Conservation (phyloP, 1,140 invertebrate species). For the Pteromalus puparum region DNA sequence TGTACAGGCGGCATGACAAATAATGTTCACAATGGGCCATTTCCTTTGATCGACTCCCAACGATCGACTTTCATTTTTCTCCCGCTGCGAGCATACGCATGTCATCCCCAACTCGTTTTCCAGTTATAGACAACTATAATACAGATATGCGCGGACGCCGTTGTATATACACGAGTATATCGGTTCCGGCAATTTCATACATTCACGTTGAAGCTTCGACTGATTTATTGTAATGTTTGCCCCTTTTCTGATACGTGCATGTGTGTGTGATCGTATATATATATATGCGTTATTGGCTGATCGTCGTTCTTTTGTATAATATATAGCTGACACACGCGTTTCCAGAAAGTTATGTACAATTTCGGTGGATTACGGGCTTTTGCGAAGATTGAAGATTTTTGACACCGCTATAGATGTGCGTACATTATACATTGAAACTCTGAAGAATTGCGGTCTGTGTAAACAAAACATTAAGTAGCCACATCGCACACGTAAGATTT, state of each 20-base stretch:
- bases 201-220: constrained; percentile 65
- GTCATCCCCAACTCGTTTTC: constrained; percentile 45
- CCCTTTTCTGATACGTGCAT: constrained; percentile 53
- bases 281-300: neutral
- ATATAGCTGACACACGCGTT: neutral
- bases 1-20: constrained; percentile 71
- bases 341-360: constrained; percentile 47
- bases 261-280: neutral
- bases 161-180: constrained; percentile 70
- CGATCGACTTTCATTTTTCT: constrained; percentile 48
- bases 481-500: no score
- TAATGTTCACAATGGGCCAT: constrained; percentile 73
- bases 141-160: constrained; percentile 53
- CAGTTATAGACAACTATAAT: constrained; percentile 21
- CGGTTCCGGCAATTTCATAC: constrained; percentile 74
- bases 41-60: constrained; percentile 60
- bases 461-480: no score
- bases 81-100: neutral
- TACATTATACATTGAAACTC: no score
- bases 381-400: neutral
- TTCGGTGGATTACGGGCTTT: neutral
- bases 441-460: no score
- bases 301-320: neutral
- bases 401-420: neutral
- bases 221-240: constrained; percentile 73